Percentiles rank a stretch among this genome's conserved stretches.
Evolutionary conservation across 2,888 invertebrate genomes (phyloP).

Genomic region (Trichopoda pennipes): DNA sequence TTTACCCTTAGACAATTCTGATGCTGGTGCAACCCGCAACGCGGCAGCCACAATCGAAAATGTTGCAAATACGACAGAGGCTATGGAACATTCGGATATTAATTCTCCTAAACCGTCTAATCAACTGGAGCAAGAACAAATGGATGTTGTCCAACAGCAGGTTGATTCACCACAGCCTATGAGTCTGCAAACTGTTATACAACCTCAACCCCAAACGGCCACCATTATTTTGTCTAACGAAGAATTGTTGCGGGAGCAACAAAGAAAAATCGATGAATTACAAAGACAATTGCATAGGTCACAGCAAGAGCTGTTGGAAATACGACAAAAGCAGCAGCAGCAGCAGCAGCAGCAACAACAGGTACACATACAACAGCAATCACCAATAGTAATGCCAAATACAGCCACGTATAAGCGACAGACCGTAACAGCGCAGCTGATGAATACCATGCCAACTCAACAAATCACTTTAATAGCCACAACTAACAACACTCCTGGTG

Average conservation of each 20-base stretch:
- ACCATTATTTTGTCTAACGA: constrained; percentile 82
- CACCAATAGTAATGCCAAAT: constrained; percentile 50
- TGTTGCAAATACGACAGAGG: constrained; percentile 70
- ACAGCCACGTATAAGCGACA: constrained; percentile 66
- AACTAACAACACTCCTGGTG: constrained; percentile 63
- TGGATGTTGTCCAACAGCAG: constrained; percentile 80
- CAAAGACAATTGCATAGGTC: constrained; percentile 90
- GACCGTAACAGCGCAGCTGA: constrained; percentile 74
- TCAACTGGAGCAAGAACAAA: constrained; percentile 77
- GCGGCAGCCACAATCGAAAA: constrained; percentile 75
- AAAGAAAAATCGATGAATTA: constrained; percentile 92
- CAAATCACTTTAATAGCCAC: constrained; percentile 79
- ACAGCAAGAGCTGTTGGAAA: constrained; percentile 88
- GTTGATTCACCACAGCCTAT: constrained; percentile 78
- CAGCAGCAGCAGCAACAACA: constrained; percentile 78
- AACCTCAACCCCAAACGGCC: constrained; percentile 78
- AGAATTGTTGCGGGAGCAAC: constrained; percentile 91
- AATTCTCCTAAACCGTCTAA: constrained; percentile 73
- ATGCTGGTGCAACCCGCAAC: constrained; percentile 74
- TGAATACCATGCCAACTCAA: constrained; percentile 76
- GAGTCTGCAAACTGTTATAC: constrained; percentile 75
- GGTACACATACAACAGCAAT: constrained; percentile 73
- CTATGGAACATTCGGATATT: constrained; percentile 75
- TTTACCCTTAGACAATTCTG: constrained; percentile 81
- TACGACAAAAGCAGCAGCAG: constrained; percentile 84